Evolutionary conservation across 2,888 invertebrate species (phyloP).

Genomic region (Drosophila pseudotakahashii): DNA sequence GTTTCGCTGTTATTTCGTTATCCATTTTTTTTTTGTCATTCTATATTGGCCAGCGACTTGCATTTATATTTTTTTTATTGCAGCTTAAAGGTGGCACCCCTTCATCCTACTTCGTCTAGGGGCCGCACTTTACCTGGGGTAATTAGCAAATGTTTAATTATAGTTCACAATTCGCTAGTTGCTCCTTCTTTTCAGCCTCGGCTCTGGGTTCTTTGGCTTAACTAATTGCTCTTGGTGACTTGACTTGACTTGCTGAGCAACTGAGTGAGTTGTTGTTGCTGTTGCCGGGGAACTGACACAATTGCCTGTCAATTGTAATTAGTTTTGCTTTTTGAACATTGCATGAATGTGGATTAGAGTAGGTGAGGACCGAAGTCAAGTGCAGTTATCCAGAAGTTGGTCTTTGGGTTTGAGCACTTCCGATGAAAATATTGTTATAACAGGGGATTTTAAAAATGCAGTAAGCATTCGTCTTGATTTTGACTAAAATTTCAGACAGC

Average conservation of each 20-base stretch:
- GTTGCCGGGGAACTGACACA: conserved; percentile 50
- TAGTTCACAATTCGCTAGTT: conserved; percentile 61
- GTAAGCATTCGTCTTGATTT: not conserved
- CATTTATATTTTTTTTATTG: conserved; percentile 25
- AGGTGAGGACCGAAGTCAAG: conserved; percentile 18
- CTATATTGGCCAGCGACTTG: conserved; percentile 25
- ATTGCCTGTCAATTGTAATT: conserved; percentile 80
- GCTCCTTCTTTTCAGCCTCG: conserved; percentile 46
- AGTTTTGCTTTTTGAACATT: conserved; percentile 78
- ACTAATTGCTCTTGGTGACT: conserved; percentile 71
- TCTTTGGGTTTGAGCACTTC: conserved; percentile 1
- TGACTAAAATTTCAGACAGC: conserved; percentile 1
- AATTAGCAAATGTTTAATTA: conserved; percentile 82
- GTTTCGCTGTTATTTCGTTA: not conserved
- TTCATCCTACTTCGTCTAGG: conserved; percentile 2
- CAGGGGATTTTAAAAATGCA: not conserved
- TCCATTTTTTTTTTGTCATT: conserved; percentile 22
- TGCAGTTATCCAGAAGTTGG: conserved; percentile 48
- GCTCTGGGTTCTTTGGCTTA: conserved; percentile 60
- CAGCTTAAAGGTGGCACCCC: conserved; percentile 62
- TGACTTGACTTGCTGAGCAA: conserved; percentile 28
- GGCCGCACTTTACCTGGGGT: conserved; percentile 52
- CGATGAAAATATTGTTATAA: not conserved
- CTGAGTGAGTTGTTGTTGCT: conserved; percentile 37
- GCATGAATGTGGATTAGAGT: conserved; percentile 19